Evolutionary conservation across 2,888 invertebrate genomes (phyloP), one percentile per base, ranked within the genome.

Genomic region (Thereva nobilitata): DNA sequence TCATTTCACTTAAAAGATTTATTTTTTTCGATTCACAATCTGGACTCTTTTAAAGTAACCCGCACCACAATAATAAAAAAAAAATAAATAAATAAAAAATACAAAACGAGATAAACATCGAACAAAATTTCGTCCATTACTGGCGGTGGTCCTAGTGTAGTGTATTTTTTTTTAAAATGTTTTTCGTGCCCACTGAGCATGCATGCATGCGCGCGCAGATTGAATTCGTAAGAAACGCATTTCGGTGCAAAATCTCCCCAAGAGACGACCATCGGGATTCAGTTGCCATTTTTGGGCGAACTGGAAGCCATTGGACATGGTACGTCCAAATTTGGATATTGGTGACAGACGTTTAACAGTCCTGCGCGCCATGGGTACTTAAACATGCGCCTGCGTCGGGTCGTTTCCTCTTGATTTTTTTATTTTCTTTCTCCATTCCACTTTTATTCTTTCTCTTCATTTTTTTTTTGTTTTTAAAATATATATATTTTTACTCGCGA

Each of bases 321-420:
- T 42, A 71, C 47, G 65, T 23, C 71, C 74, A 71, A 72, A 74
- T 76, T 76, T 75, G 78, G 78, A 72, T 73, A 77, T 77, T 75
- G 76, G 76, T 78, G 77, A 77, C 78, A 71, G 75, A 74, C 75
- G 67, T 72, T 53, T 44, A 52, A 44, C 53, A 37, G 34, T 9
- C 42, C 6, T 7, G 23, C 23, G 23, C 23, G 23, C 23, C 2
- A 23, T 23, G 23, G 23, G 1, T 23, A 23, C 23, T 23, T 23
- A 23, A 23, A 23, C 23, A 23, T 23, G 23, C 23, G 23, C 23
- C 23, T 23, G 23, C 23, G 23, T 23, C 23, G 23, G 23, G 23
- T 23, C 23, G 23, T 23, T 23, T 23, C 23, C 23, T 23, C 23
- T 23, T 23, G 23, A 23, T 23, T 23, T 23, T 23, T 23, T 23